Base-by-base conservation (phyloP, 1,140 invertebrate genomes). In the Cherax destructor region DNA sequence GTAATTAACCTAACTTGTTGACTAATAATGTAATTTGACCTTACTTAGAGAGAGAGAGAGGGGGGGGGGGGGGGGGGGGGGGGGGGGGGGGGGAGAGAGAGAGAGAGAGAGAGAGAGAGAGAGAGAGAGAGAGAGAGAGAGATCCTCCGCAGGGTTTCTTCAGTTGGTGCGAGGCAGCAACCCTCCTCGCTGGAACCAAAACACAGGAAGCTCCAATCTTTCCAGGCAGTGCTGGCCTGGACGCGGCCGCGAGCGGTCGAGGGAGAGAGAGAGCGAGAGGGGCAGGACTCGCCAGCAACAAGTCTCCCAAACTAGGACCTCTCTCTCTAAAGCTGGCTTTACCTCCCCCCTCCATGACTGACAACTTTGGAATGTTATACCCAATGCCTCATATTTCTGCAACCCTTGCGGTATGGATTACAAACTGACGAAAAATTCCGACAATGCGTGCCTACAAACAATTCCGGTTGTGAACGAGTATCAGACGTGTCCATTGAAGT, bases 131-230 rank as follows among this genome's bases (percentile, higher is more conserved):
- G 79, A 80, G 79, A 80, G 50, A 56, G 9, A 9, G 52, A 10
- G 1, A 10, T 56, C 52, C 52, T 56, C 52, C 9, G 52, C 13
- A 56, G 52, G 61, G 5, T 21, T 65, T 65, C 61, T 65, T 65
- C 16, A 21, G 18, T 4, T 65, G 41, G 87, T 41, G 13, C 87
- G 87, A 89, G 52, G 65, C 56, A 79, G 87, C 87, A 89, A 89
- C 86, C 49, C 49, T 47, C 9, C 69, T 18, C 5, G 16, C 87
- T 89, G 87, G 87, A 89, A 83, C 87, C 87, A 89, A 89, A 89
- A 89, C 72, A 89, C 87, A 89, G 87, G 87, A 89, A 89, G 87
- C 87, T 72, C 79, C 87, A 89, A 89, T 89, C 87, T 89, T 89
- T 89, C 87, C 87, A 89, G 87, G 79, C 87, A 89, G 87, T 89